Base-by-base conservation (phyloP, 2,797 vertebrate species). In the Leptatherina wallacei region DNA sequence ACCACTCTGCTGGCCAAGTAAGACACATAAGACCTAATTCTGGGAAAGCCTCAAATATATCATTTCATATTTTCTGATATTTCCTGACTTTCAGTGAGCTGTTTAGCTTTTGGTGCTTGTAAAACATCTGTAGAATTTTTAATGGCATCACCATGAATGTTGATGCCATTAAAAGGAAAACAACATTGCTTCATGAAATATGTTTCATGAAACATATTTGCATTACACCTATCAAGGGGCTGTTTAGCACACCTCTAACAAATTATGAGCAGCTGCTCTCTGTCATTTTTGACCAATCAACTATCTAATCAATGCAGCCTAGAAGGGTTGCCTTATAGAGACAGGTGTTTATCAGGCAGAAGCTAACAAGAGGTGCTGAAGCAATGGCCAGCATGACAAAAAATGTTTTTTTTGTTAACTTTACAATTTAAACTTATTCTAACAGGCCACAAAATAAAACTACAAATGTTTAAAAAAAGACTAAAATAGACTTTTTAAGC, bases 1-100 rank as follows among this genome's bases (percentile, higher is more conserved):
- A 92, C 11, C 80, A 75, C 5, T 70, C 80, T 65, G 12, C 72
- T 33, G 30, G 75, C 47, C 92, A 92, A 85, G 94, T 95, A 90
- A 91, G 83, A 47, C 30, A 65, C 42, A 60, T 3, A 65, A 42
- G 9, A 64, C 4, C 36, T 68, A 24, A 30, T 32, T 20, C 14
- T 24, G 18, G 38, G 36, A 65, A 51, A 30, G 0, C 11, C 9
- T 61, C 7, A 16, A 58, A 24, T 11, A 68, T 22, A 12, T 18
- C 1, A 30, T 13, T 13, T 22, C 13, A 16, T 51, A 30, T 29
- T 35, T 14, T 29, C 0, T 38, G 24, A 5, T 9, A 14, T 58
- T 58, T 22, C 0, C 12, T 35, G 24, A 59, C 32, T 35, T 60
- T 29, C 16, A 49, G 16, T 51, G 22, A 44, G 40, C 12, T 55